A percentile compares a stretch with the other conserved stretches of the same genome.
phyloP scores from a whole-genome alignment of 2,113 vertebrate species.

The Malurus melanocephalus region DNA sequence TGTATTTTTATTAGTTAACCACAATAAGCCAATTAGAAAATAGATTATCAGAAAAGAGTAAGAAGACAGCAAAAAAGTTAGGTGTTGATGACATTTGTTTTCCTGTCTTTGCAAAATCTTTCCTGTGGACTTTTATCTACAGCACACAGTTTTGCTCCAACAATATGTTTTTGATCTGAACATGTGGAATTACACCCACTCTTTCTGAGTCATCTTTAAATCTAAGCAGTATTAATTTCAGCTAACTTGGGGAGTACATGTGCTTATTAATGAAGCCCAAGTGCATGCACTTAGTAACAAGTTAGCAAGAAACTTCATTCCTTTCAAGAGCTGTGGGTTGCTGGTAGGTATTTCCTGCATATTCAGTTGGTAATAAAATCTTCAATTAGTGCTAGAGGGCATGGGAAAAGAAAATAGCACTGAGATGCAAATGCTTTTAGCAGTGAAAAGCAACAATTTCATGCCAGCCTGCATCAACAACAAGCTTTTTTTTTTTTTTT shows the following conservation, averaged over 20 bases:
- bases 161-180: constrained; percentile 6
- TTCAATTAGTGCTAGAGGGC: constrained; percentile 60
- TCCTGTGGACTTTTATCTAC: not conserved
- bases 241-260: not conserved
- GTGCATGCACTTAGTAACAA: constrained; percentile 22
- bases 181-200: constrained; percentile 1
- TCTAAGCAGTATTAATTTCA: constrained; percentile 27
- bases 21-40: not conserved
- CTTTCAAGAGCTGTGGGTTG: constrained; percentile 39
- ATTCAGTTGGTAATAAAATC: constrained; percentile 58
- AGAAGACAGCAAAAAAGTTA: not conserved
- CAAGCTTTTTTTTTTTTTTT: not conserved
- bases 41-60: not conserved
- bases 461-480: constrained; percentile 19
- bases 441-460: constrained; percentile 40
- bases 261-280: constrained; percentile 47
- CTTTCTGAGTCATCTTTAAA: constrained; percentile 30
- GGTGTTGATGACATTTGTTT: not conserved
- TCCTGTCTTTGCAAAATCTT: not conserved
- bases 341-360: constrained; percentile 54
- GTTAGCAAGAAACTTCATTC: constrained; percentile 50
- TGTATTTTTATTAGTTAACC: not conserved
- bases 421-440: constrained; percentile 48
- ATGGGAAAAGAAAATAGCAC: constrained; percentile 50
- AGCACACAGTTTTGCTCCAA: not conserved